Conservation (phyloP, 2,113 vertebrate genomes). For the Hydropotes inermis region DNA sequence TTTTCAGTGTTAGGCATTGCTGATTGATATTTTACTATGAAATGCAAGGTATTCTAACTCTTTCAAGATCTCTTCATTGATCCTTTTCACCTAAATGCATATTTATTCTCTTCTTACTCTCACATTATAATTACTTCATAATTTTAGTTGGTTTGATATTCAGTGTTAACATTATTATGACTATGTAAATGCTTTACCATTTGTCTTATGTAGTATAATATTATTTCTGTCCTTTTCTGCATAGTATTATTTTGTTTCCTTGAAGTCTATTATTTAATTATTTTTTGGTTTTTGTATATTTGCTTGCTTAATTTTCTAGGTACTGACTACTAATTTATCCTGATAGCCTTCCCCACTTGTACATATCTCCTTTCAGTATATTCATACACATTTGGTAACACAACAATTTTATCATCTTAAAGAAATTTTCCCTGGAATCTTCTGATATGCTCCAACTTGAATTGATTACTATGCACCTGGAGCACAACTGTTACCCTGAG, state of each 20-base stretch:
- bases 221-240: neutral
- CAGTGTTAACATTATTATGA: neutral
- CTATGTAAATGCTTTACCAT: neutral
- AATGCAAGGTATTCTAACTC: neutral
- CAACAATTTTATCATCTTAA: neutral
- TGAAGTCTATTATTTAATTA: neutral
- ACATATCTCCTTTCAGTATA: neutral
- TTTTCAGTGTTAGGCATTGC: neutral
- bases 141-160: neutral
- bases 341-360: neutral
- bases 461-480: neutral
- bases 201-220: neutral
- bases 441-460: neutral
- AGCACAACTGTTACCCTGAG: neutral
- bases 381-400: neutral
- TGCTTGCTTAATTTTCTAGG: conserved; percentile 11
- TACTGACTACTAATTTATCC: neutral
- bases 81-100: neutral
- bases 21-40: neutral
- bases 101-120: neutral
- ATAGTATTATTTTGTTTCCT: neutral
- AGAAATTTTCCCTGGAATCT: neutral
- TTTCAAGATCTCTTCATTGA: neutral
- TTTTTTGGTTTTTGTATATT: neutral
- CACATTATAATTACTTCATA: neutral